Evolutionary conservation across 2,888 invertebrate genomes (phyloP), one percentile per base, ranked within the genome.

Genomic region (Toxonevra muliebris): DNA sequence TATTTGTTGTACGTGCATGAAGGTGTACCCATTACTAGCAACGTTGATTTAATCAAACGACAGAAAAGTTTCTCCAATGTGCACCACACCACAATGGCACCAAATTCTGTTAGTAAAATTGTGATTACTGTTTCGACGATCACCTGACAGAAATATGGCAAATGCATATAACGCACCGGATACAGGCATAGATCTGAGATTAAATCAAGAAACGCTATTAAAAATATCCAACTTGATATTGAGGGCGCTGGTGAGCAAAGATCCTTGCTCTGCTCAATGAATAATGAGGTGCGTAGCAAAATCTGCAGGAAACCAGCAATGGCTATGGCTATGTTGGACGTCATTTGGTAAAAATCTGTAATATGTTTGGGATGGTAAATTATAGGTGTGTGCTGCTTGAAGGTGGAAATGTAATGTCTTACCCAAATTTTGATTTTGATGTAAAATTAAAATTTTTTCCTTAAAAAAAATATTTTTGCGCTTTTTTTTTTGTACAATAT

Each of bases 61-160:
- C 73, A 74, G 41, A 54, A 62, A 8, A 72, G 57, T 41, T 66
- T 72, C 43, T 75, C 82, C 17, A 82, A 5, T 1, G 69, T 69
- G 60, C 82, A 82, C 81, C 81, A 81, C 9, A 81, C 70, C 15
- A 80, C 17, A 2, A 82, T 30, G 0, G 73, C 66, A 10, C 71
- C 73, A 15, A 82, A 61, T 66, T 81, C 81, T 0, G 69, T 68
- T 17, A 82, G 7, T 8, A 80, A 69, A 41, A 78, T 17, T 11
- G 76, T 65, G 5, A 72, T 66, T 7, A 80, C 53, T 0, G 73
- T 69, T 60, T 81, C 82, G 17, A 76, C 50, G 0, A 73, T 11
- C 20, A 78, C 1, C 45, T 74, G 76, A 69, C 77, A 77, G 13
- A 69, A 41, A n/a, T 66, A 63, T 8, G 75, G 62, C 69, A 81